Conservation (phyloP, 1,140 invertebrate species). For the Trichonephila inaurata region DNA sequence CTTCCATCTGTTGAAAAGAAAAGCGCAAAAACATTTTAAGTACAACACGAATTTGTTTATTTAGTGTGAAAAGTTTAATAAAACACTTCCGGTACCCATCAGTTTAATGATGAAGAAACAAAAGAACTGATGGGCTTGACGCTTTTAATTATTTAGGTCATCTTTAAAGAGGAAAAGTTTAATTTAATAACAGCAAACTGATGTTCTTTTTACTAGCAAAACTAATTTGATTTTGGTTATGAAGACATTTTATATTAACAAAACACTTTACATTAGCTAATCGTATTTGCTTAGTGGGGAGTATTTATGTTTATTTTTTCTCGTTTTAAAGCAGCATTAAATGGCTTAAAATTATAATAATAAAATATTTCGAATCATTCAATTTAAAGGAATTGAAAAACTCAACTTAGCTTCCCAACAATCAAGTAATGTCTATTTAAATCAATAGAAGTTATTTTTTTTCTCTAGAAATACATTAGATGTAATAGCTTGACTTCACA, state of each 20-base stretch:
- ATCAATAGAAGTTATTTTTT: too few species aligned
- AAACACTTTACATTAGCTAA: not conserved
- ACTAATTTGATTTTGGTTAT: not conserved
- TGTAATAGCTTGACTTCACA: too few species aligned
- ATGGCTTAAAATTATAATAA: not conserved
- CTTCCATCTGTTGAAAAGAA: not conserved
- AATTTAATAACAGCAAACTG: not conserved
- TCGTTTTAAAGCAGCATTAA: not conserved
- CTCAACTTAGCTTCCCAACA: too few species aligned
- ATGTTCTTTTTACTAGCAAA: not conserved
- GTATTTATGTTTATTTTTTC: not conserved
- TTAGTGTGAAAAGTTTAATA: not conserved
- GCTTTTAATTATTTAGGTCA: not conserved
- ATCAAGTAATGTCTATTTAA: too few species aligned
- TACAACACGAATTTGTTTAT: not conserved
- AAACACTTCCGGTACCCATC: not conserved
- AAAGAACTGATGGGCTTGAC: not conserved
- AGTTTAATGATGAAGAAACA: constrained; percentile 1
- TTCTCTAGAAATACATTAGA: too few species aligned
- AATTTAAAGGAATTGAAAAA: too few species aligned
- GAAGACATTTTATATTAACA: not conserved
- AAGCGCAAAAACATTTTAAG: not conserved
- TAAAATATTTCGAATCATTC: not conserved
- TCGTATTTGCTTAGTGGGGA: not conserved
- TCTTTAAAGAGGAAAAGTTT: not conserved